Conservation (phyloP, 2,888 invertebrate species). For the Lumbricus terrestris region DNA sequence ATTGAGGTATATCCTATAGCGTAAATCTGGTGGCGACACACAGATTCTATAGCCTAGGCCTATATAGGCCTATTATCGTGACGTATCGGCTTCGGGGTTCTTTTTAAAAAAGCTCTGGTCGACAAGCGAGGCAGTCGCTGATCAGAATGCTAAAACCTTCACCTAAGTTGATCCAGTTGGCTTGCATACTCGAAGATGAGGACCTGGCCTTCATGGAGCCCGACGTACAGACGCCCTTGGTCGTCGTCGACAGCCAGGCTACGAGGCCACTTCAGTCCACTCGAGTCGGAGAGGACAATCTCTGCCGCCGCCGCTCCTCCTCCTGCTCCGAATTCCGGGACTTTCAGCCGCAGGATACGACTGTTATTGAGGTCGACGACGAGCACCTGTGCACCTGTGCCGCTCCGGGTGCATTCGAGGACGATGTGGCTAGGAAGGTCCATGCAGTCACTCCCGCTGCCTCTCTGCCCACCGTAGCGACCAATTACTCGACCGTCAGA, state of each 20-base stretch:
- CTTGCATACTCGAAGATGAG: slow-evolving; percentile 5
- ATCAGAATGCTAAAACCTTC: neutral
- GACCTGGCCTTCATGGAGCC: slow-evolving; percentile 5
- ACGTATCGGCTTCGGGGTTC: too few species aligned
- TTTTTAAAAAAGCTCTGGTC: neutral
- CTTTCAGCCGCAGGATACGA: neutral
- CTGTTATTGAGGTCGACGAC: neutral
- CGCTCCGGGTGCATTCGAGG: slow-evolving; percentile 1
- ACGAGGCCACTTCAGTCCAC: slow-evolving; percentile 14
- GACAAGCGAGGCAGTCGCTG: neutral
- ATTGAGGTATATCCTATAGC: too few species aligned
- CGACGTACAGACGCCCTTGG: neutral
- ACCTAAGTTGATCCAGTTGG: neutral
- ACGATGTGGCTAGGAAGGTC: neutral
- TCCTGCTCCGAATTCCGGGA: neutral
- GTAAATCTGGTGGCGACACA: too few species aligned
- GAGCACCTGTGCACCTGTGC: neutral
- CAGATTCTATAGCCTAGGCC: too few species aligned
- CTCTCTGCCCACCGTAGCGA: neutral
- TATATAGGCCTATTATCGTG: too few species aligned
- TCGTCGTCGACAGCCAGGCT: neutral
- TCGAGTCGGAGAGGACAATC: neutral
- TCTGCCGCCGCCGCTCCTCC: neutral
- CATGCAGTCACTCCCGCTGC: neutral
- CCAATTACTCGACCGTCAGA: neutral